phyloP scores from a whole-genome alignment of 1,140 invertebrate species.

The Laupala kohalensis region DNA sequence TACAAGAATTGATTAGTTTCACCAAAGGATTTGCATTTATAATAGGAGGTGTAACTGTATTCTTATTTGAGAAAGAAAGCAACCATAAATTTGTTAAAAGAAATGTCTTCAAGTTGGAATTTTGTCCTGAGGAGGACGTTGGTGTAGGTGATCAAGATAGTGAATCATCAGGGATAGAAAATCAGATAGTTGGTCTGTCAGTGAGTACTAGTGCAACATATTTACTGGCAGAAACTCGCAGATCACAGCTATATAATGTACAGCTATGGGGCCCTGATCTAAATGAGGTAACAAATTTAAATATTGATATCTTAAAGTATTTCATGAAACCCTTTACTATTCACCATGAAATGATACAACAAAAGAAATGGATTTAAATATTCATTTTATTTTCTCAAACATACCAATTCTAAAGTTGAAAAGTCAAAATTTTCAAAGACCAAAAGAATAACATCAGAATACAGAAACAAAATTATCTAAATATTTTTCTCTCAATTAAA shows the following conservation, averaged over 20 bases:
- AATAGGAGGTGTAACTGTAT: constrained; percentile 39
- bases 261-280: constrained; percentile 36
- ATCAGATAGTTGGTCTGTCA: constrained; percentile 21
- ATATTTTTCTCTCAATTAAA: no score
- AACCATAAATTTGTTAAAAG: constrained; percentile 43
- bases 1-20: background rate
- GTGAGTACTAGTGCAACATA: constrained; percentile 39
- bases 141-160: constrained; percentile 29
- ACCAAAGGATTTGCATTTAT: constrained; percentile 44
- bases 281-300: background rate
- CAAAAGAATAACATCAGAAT: no score
- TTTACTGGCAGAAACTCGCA: constrained; percentile 43
- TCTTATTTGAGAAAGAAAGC: constrained; percentile 50
- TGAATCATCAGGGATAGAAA: constrained; percentile 16
- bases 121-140: constrained; percentile 24
- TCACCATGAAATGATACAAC: no score
- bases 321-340: no score
- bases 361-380: no score
- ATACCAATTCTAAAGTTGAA: no score
- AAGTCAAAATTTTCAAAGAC: no score
- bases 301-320: no score
- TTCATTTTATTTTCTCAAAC: no score
- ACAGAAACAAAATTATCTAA: no score
- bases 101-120: constrained; percentile 40
- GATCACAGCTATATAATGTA: constrained; percentile 45